phyloP scores from a whole-genome alignment of 2,113 vertebrate species.

The Passer domesticus region DNA sequence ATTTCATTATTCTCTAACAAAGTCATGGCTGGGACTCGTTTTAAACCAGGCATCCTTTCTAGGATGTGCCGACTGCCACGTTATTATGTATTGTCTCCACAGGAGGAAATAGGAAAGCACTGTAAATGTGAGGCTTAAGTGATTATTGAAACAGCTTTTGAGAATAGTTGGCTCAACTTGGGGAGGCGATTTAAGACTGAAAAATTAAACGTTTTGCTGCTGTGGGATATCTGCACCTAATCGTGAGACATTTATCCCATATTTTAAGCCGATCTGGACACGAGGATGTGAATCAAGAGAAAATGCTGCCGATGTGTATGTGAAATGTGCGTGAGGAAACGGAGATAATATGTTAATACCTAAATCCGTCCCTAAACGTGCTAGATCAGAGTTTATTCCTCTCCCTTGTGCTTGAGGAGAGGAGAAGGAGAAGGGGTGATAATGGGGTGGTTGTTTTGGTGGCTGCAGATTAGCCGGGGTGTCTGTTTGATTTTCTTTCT shows the following conservation, averaged over 20 bases:
- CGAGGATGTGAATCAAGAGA: neutral
- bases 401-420: neutral
- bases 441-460: conserved; percentile 13
- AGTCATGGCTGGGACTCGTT: neutral
- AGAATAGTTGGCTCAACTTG: conserved; percentile 4
- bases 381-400: neutral
- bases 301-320: neutral
- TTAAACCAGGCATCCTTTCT: neutral
- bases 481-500: conserved; percentile 60
- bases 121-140: conserved; percentile 16
- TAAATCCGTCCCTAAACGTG: neutral
- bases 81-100: conserved; percentile 42
- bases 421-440: neutral
- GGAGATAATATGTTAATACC: neutral
- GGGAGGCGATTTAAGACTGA: neutral
- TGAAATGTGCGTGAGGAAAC: neutral
- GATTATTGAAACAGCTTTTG: neutral
- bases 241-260: neutral
- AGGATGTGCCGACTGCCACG: conserved; percentile 34
- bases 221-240: neutral
- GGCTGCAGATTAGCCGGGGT: conserved; percentile 36
- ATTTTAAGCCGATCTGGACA: neutral
- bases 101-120: conserved; percentile 1
- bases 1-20: neutral
- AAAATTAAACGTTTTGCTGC: neutral